Percentiles rank a stretch among this genome's conserved stretches.
Evolutionary conservation across 2,113 vertebrate genomes (phyloP).

Genomic region (Rhinopomastus cyanomelas): DNA sequence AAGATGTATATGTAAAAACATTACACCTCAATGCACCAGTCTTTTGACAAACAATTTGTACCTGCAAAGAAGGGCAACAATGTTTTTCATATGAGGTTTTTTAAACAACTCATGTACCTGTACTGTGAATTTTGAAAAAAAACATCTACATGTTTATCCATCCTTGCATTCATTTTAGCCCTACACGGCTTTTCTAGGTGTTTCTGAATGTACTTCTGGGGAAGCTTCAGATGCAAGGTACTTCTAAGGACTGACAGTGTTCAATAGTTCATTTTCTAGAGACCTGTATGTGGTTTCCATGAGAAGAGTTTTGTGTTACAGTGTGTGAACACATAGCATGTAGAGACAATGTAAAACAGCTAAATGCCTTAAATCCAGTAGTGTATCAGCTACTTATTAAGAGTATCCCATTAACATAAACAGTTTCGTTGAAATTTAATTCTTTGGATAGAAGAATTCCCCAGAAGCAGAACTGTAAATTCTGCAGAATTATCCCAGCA

Average conservation of each 20-base stretch:
- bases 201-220: neutral
- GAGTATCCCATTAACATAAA: neutral
- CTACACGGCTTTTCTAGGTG: neutral
- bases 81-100: neutral
- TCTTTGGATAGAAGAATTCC: neutral
- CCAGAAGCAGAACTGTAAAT: neutral
- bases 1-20: neutral
- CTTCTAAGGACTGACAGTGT: neutral
- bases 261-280: neutral
- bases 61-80: neutral
- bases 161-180: neutral
- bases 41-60: neutral
- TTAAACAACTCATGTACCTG: fast-evolving
- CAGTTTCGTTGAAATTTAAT: neutral
- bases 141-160: neutral
- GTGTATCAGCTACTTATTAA: neutral
- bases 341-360: neutral
- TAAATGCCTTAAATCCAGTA: neutral
- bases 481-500: neutral
- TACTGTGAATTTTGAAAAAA: neutral
- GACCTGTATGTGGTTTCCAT: neutral
- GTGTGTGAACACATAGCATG: fast-evolving
- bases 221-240: neutral
- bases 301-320: neutral
- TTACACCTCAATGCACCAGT: fast-evolving